phyloP scores from a whole-genome alignment of 1,140 invertebrate species.

The Temnothorax curvispinosus region DNA sequence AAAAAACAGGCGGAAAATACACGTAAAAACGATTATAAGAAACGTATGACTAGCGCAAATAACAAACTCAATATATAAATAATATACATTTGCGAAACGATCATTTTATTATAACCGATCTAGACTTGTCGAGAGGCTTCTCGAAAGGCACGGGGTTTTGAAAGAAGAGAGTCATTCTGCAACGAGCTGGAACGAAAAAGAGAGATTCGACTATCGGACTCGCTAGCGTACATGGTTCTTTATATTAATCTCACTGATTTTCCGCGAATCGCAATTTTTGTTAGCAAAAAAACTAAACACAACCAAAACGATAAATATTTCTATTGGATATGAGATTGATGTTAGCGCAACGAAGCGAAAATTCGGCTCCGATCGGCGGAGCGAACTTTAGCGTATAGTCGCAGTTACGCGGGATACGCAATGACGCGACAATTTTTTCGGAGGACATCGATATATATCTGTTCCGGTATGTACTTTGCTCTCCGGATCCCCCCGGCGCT shows the following conservation, averaged over 20 bases:
- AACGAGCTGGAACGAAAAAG: too few species aligned
- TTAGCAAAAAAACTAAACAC: background rate
- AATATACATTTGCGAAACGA: too few species aligned
- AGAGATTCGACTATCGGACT: too few species aligned
- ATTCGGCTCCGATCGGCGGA: slow-evolving; percentile 23
- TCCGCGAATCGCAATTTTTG: background rate
- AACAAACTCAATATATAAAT: too few species aligned
- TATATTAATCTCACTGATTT: background rate
- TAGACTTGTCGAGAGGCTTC: too few species aligned
- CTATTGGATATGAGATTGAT: slow-evolving; percentile 20
- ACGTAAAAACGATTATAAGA: too few species aligned
- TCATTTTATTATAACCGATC: too few species aligned
- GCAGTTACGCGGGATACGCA: slow-evolving; percentile 78
- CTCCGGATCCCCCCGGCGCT: slow-evolving; percentile 41
- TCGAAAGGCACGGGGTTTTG: too few species aligned
- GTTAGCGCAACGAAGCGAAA: background rate
- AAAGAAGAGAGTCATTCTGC: too few species aligned
- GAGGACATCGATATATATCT: slow-evolving; percentile 81
- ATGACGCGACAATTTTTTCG: slow-evolving; percentile 82
- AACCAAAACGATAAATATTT: background rate
- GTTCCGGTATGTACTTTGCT: slow-evolving; percentile 76
- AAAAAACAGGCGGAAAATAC: too few species aligned
- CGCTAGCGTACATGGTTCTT: too few species aligned
- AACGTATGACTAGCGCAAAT: too few species aligned
- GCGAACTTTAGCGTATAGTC: slow-evolving; percentile 40